Conservation (phyloP, 2,888 invertebrate species). For the Harmothoe impar region DNA sequence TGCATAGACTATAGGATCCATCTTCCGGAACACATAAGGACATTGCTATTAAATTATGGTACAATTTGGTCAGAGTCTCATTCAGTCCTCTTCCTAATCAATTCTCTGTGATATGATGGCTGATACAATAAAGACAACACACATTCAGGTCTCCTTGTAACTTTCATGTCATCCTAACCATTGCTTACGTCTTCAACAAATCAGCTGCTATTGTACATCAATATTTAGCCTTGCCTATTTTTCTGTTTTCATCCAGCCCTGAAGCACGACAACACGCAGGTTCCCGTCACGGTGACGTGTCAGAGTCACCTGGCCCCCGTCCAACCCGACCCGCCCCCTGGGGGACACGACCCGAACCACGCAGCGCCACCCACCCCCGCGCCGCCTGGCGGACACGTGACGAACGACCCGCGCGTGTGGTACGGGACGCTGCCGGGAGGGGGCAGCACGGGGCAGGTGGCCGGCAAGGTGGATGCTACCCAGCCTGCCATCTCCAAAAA, state of each 20-base stretch:
- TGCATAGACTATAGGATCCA: too few species aligned
- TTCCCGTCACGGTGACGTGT: conserved; percentile 29
- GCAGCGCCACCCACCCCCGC: not conserved
- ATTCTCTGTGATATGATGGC: too few species aligned
- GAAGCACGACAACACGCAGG: not conserved
- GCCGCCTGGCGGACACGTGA: not conserved
- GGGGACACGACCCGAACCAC: not conserved
- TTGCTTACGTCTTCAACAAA: too few species aligned
- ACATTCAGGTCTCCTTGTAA: too few species aligned
- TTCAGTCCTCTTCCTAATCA: too few species aligned
- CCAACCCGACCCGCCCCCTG: not conserved
- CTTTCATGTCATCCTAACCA: too few species aligned
- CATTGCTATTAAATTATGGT: too few species aligned
- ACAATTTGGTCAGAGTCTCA: too few species aligned
- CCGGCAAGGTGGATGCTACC: not conserved
- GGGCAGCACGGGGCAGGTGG: not conserved
- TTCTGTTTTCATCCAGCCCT: not conserved
- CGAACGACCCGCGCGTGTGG: not conserved
- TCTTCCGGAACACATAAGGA: too few species aligned
- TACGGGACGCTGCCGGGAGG: not conserved
- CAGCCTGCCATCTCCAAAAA: not conserved
- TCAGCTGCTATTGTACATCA: too few species aligned
- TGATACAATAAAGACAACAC: too few species aligned
- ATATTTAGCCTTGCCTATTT: not conserved
- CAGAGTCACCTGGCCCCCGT: conserved; percentile 22